Conservation (phyloP, 1,140 invertebrate genomes). For the Medauroidea extradentata region DNA sequence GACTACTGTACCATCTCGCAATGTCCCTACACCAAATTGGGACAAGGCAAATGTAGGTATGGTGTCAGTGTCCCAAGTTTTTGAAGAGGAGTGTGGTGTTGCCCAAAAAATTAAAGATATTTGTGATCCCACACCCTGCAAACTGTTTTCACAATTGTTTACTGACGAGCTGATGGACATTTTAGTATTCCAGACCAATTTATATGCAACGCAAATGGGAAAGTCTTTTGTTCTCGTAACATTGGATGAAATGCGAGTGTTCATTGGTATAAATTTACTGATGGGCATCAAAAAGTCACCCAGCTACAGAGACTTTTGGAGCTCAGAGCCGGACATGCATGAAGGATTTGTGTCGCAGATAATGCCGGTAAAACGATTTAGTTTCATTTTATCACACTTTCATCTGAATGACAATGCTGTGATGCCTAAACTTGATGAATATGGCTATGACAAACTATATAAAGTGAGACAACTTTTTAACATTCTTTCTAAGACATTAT, state of each 20-base stretch:
- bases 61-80: too few species aligned
- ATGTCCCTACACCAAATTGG: too few species aligned
- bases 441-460: slow-evolving; percentile 29
- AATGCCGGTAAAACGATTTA: slow-evolving; percentile 21
- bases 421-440: slow-evolving; percentile 15
- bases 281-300: slow-evolving; percentile 26
- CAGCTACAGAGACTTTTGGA: slow-evolving; percentile 24
- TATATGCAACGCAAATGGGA: neutral
- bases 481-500: slow-evolving; percentile 20
- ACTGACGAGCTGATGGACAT: too few species aligned
- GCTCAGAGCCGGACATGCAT: slow-evolving; percentile 15
- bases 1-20: too few species aligned
- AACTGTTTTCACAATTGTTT: too few species aligned
- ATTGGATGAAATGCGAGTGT: neutral
- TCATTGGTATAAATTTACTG: slow-evolving; percentile 20
- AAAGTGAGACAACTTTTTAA: too few species aligned
- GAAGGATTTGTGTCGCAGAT: slow-evolving; percentile 15
- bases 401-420: slow-evolving; percentile 30
- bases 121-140: too few species aligned
- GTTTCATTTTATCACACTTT: neutral
- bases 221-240: neutral
- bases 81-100: too few species aligned
- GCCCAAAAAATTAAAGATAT: too few species aligned
- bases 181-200: neutral
- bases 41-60: too few species aligned